phyloP scores from a whole-genome alignment of 2,797 vertebrate genomes.

The Balearica regulorum region DNA sequence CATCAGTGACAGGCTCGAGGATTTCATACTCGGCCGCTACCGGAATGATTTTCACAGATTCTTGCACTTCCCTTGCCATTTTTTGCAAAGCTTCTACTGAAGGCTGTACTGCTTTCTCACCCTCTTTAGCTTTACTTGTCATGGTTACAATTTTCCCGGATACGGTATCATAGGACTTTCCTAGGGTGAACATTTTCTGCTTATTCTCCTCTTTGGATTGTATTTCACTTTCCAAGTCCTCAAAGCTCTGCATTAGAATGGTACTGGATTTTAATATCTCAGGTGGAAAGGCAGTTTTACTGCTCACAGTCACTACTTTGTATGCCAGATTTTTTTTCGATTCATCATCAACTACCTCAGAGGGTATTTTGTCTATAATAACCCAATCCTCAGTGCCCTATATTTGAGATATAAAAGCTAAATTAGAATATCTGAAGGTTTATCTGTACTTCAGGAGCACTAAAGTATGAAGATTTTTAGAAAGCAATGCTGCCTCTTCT shows the following conservation, averaged over 20 bases:
- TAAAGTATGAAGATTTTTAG: constrained; percentile 54
- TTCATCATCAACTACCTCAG: constrained; percentile 84
- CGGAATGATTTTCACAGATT: constrained; percentile 71
- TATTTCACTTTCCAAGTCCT: constrained; percentile 82
- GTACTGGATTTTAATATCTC: constrained; percentile 72
- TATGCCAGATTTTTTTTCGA: constrained; percentile 82
- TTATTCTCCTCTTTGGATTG: constrained; percentile 78
- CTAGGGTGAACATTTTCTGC: constrained; percentile 81
- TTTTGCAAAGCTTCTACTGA: constrained; percentile 71
- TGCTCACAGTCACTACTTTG: constrained; percentile 82
- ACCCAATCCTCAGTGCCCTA: constrained; percentile 89
- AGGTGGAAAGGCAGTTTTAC: constrained; percentile 70
- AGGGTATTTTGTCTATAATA: constrained; percentile 85
- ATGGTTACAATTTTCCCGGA: constrained; percentile 86
- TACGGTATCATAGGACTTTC: constrained; percentile 83
- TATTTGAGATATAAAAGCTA: constrained; percentile 86
- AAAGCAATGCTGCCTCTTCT: constrained; percentile 4
- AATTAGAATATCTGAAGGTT: constrained; percentile 75
- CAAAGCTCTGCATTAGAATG: constrained; percentile 69
- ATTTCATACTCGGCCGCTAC: constrained; percentile 79
- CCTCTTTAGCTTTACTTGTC: constrained; percentile 77
- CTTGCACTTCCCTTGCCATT: constrained; percentile 49
- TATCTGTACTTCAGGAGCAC: constrained; percentile 48
- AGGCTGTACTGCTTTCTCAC: constrained; percentile 66
- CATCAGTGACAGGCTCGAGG: constrained; percentile 76